These are phyloP conservation scores for Troilus luridus DNA, from an alignment of 2,888 invertebrate species.

Conservation along the genomic window DNA sequence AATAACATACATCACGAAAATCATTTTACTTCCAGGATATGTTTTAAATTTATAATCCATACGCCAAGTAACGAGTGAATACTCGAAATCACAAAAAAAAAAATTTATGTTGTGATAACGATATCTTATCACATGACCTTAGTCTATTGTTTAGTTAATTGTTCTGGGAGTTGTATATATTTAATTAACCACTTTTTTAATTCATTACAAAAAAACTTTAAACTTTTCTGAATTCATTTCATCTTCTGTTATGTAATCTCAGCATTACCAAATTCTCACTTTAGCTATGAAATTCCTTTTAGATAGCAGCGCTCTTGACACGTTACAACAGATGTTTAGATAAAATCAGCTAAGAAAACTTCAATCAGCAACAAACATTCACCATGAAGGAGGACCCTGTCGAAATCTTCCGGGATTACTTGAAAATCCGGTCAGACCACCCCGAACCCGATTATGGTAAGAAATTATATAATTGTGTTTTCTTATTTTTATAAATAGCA, in stretches of 20 bases:
- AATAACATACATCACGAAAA: too few relatives aligned
- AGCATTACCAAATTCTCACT: neutral
- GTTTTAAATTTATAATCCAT: too few relatives aligned
- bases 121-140: too few relatives aligned
- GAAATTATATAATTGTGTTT: neutral
- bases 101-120: too few relatives aligned
- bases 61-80: too few relatives aligned
- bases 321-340: neutral
- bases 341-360: neutral
- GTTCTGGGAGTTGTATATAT: too few relatives aligned
- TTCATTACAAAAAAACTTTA: too few relatives aligned
- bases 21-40: too few relatives aligned
- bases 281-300: neutral
- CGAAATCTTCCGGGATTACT: constrained; percentile 86
- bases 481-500: neutral
- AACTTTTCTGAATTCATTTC: neutral
- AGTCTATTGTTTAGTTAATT: too few relatives aligned
- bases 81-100: too few relatives aligned
- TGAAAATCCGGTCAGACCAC: constrained; percentile 89
- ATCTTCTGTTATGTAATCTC: neutral
- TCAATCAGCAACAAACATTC: neutral
- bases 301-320: neutral
- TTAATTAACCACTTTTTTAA: too few relatives aligned
- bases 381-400: constrained; percentile 72
- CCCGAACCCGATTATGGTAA: constrained; percentile 88